Base-by-base conservation (phyloP, 2,797 vertebrate species). In the Coregonus ussuriensis region DNA sequence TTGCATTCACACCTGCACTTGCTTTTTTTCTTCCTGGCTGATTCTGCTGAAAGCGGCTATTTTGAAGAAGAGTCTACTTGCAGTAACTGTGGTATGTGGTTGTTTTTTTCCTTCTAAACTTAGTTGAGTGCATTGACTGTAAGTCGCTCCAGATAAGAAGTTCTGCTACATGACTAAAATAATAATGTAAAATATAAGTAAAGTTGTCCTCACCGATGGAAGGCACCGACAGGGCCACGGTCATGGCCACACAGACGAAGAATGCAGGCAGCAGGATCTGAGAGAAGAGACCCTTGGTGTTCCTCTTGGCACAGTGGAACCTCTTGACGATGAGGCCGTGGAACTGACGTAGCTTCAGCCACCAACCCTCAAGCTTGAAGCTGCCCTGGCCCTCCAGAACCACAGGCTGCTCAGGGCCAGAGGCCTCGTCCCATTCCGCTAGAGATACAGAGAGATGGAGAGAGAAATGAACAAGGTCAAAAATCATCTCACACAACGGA, bases 161-260 rank as follows among this genome's bases (percentile, higher is more conserved):
- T 62, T 62, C 56, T 5, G 21, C 21, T 25, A 63, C 59, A 63
- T 9, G 21, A 25, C 21, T 29, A 13, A 63, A 25, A 13, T 25
- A 25, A 29, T 0, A 29, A 63, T 21, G 59, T 6, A 14, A n/a
- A n/a, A 9, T 3, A 4, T 5, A 35, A 1, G 37, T 2, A 15
- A 47, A 21, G 37, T 47, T 13, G 4, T 53, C 3, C 88, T 0
- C 89, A 99, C 98, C 97, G 6, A 99, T 99, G 87, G 96, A 96
- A 0, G 98, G 98, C 51, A 99, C 97, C 0, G 98, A 99, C 52
- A 99, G 92, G 0, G 98, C 98, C 72, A 99, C 98, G 0, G 97
- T 99, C 98, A 99, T 99, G 84, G 98, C 98, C 83, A 99, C 97
- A 0, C 97, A 99, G 79, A 99, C 96, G 0, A 99, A 99, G 90